Evolutionary conservation across 2,888 invertebrate species (phyloP).

Genomic region (Melinaea marsaeus): DNA sequence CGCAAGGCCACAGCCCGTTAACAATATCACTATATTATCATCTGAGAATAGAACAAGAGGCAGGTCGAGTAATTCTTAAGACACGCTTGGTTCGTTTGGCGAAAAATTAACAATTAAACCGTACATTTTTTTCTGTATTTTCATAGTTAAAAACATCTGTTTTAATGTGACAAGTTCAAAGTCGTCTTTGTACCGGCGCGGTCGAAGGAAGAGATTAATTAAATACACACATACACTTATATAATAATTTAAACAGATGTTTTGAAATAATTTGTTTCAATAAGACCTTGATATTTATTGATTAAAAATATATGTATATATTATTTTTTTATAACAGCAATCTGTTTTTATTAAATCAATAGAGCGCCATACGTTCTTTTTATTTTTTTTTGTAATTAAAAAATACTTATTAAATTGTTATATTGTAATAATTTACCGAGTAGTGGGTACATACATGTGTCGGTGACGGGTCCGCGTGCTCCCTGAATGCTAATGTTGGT

Average conservation of each 20-base stretch:
- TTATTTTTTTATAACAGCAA: no score
- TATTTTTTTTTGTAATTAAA: no score
- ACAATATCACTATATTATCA: constrained; percentile 27
- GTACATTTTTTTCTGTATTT: neutral
- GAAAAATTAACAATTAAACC: constrained; percentile 9
- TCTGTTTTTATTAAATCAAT: no score
- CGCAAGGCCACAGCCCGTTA: constrained; percentile 46
- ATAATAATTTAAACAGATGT: constrained; percentile 11
- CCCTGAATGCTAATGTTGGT: constrained; percentile 65
- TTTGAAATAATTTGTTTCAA: neutral
- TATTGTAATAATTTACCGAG: no score
- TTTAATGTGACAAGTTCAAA: constrained; percentile 24
- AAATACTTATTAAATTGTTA: no score
- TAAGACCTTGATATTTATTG: neutral
- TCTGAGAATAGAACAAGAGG: constrained; percentile 20
- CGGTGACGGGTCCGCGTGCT: constrained; percentile 55
- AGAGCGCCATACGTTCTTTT: no score
- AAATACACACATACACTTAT: constrained; percentile 2
- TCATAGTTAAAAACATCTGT: constrained; percentile 18
- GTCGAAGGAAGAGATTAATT: constrained; percentile 10
- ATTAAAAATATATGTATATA: neutral
- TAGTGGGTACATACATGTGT: constrained; percentile 45
- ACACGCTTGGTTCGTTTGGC: constrained; percentile 10
- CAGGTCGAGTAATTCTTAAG: constrained; percentile 5
- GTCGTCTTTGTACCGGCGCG: constrained; percentile 10